phyloP scores from a whole-genome alignment of 2,113 vertebrate genomes.

The Oncorhynchus mykiss region DNA sequence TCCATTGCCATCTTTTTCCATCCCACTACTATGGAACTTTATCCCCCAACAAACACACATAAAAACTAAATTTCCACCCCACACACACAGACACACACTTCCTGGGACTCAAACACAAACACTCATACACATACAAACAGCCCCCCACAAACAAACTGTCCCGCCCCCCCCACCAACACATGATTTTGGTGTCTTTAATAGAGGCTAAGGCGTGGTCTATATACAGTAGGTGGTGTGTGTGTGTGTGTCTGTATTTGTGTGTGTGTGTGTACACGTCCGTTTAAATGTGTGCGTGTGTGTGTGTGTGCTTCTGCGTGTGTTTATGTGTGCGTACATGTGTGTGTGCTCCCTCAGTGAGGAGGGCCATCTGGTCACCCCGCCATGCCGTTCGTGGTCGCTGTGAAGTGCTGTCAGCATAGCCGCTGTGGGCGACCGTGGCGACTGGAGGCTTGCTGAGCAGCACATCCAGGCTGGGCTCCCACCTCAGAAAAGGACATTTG shows the following conservation, averaged over 20 bases:
- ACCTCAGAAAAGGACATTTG: slow-evolving; percentile 85
- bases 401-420: slow-evolving; percentile 77
- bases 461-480: slow-evolving; percentile 46
- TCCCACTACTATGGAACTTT: slow-evolving; percentile 19
- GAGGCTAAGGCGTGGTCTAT: neutral
- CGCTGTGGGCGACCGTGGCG: slow-evolving; percentile 75
- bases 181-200: slow-evolving; percentile 23
- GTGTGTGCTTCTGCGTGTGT: neutral
- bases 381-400: slow-evolving; percentile 61
- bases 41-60: slow-evolving; percentile 30
- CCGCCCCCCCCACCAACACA: slow-evolving; percentile 43
- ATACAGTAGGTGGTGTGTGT: slow-evolving; percentile 18
- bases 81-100: slow-evolving; percentile 27
- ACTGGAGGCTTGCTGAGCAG: slow-evolving; percentile 57
- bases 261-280: neutral
- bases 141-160: slow-evolving; percentile 29
- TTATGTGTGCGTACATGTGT: slow-evolving; percentile 26
- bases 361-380: slow-evolving; percentile 74
- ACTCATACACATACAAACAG: slow-evolving; percentile 1
- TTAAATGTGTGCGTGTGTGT: neutral
- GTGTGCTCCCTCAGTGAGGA: slow-evolving; percentile 27
- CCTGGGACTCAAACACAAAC: slow-evolving; percentile 27
- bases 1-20: slow-evolving; percentile 35
- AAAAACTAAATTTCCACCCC: slow-evolving; percentile 27
- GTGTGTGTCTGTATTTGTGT: neutral